Evolutionary conservation across 2,113 vertebrate genomes (phyloP).

Genomic region (Saguinus midas): DNA sequence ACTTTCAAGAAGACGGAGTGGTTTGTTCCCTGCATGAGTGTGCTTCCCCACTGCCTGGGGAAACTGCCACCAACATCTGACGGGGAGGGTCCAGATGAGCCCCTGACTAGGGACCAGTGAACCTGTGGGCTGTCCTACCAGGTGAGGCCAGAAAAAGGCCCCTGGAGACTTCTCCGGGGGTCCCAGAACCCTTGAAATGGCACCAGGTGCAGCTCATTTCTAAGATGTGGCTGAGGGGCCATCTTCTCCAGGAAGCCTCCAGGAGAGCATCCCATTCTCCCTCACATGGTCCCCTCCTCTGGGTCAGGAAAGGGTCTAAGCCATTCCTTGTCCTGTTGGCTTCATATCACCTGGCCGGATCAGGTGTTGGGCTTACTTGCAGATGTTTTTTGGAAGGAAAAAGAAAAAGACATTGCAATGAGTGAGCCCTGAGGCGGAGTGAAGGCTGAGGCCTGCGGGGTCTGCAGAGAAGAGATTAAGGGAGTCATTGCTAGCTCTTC

Average conservation of each 20-base stretch:
- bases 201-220: not conserved
- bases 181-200: not conserved
- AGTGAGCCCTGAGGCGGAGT: not conserved
- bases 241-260: not conserved
- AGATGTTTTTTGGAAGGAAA: too few relatives aligned
- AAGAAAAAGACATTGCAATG: too few relatives aligned
- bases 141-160: not conserved
- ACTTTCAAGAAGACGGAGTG: conserved; percentile 79
- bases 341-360: not conserved
- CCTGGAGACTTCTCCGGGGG: not conserved
- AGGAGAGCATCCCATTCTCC: not conserved
- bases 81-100: not conserved
- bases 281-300: not conserved
- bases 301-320: not conserved
- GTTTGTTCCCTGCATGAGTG: conserved; percentile 57
- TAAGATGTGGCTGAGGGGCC: not conserved
- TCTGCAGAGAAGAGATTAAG: not conserved
- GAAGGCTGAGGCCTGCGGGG: rapidly evolving
- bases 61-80: not conserved
- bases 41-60: not conserved
- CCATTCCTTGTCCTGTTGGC: not conserved
- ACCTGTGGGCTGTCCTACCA: not conserved
- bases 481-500: not conserved
- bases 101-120: not conserved
- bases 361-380: too few relatives aligned